Evolutionary conservation across 2,113 vertebrate genomes (phyloP).

Genomic region (Camelus bactrianus): DNA sequence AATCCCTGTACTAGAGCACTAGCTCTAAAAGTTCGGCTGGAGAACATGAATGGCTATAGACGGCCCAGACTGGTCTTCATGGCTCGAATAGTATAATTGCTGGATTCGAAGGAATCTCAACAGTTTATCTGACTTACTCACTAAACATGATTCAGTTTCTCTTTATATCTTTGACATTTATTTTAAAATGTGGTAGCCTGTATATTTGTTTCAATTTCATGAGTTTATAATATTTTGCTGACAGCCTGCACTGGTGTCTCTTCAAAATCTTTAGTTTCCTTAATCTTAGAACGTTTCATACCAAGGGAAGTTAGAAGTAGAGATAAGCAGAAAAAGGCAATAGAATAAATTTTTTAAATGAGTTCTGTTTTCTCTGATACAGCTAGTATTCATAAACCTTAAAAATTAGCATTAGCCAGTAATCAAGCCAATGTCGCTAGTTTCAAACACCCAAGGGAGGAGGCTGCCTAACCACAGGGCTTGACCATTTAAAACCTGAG

Average conservation of each 20-base stretch:
- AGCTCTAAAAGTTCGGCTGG: conserved; percentile 13
- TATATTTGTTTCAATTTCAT: neutral
- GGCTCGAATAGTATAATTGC: neutral
- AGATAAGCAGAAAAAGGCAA: neutral
- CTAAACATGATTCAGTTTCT: neutral
- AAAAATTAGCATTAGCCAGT: neutral
- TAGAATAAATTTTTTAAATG: neutral
- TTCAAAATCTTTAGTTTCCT: conserved; percentile 32
- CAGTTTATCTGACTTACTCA: conserved; percentile 3
- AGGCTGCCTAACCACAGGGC: neutral
- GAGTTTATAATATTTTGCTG: conserved; percentile 43
- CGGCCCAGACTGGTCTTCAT: neutral
- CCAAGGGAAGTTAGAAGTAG: neutral
- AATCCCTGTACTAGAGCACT: neutral
- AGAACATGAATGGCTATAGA: neutral
- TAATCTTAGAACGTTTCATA: neutral
- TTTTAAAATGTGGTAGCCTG: neutral
- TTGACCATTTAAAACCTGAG: neutral
- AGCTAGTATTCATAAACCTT: neutral
- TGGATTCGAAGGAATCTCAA: conserved; percentile 22
- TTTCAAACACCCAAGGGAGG: neutral
- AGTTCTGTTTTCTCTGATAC: neutral
- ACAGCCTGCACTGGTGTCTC: neutral
- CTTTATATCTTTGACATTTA: neutral
- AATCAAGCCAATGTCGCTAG: neutral